Evolutionary conservation across 1,140 invertebrate genomes (phyloP), one percentile per base, ranked within the genome.

Genomic region (Lepidurus packardi): DNA sequence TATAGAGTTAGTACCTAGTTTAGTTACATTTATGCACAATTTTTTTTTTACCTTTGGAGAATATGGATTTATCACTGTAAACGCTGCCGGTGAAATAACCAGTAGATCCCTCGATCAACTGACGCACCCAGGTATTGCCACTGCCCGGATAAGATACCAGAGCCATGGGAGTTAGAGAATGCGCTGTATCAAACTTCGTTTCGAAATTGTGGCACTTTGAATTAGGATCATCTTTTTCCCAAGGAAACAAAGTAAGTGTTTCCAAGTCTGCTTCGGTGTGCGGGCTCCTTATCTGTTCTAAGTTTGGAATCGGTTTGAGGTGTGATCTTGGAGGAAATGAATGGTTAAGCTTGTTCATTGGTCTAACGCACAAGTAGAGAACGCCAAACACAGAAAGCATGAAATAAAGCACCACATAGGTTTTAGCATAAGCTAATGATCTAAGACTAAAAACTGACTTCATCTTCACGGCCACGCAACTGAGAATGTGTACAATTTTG

Each of bases 121-220:
- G 84, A 16, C 84, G 80, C 1, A 84, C 53, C 84, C 84, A 85
- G 0, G 84, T 85, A 73, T 85, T 85, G 73, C 84, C 84, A 74
- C 84, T 85, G 13, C 84, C 84, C 16, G 84, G 84, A 65, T 81
- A 82, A 7, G 84, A 84, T 1, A 82, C 81, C 0, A 85, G 79
- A 44, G 82, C 83, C 7, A 81, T 82, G n/a, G 79, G 47, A 9
- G 83, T 80, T 43, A 82, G 75, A 24, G 80, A 79, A 65, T 65
- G 53, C 53, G 53, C 8, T 16, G 53, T 65, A 16, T 65, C 53
- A 3, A 65, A 65, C 53, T 65, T 65, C 7, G 53, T 65, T 7
- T 21, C 53, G 13, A 65, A 21, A 65, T 16, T 65, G 13, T 1
- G 53, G 53, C 53, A 65, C 21, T 65, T 65, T 7, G 53, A 21